Conservation (phyloP, 92 coral and sea anemone genomes). For the Zoanthus sansibaricus region DNA sequence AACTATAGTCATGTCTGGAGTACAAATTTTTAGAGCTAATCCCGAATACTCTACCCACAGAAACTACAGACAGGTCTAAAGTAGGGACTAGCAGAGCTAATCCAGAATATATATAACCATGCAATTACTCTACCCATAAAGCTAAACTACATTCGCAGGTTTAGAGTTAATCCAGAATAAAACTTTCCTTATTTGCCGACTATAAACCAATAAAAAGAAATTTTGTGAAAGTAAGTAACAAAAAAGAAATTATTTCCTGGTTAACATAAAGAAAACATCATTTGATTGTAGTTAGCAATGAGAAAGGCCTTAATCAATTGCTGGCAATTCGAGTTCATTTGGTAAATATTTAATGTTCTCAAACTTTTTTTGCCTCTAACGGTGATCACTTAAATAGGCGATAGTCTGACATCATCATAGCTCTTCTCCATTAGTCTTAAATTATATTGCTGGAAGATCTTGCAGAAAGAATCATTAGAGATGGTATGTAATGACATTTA, state of each 20-base stretch:
- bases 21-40: too few species aligned
- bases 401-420: constrained; percentile 69
- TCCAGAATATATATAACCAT: too few species aligned
- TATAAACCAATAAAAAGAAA: background rate
- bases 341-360: constrained; percentile 61
- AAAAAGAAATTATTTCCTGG: background rate
- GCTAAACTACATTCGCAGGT: too few species aligned
- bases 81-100: too few species aligned
- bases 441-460: constrained; percentile 31
- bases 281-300: background rate
- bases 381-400: constrained; percentile 53
- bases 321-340: background rate
- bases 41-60: too few species aligned
- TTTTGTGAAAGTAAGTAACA: background rate
- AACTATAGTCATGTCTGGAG: too few species aligned
- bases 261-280: background rate
- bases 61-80: too few species aligned
- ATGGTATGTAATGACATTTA: background rate
- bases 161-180: background rate
- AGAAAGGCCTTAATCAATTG: background rate
- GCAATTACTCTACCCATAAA: too few species aligned
- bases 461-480: constrained; percentile 26
- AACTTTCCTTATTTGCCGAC: background rate
- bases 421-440: constrained; percentile 39
- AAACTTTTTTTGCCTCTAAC: constrained; percentile 45